phyloP scores from a whole-genome alignment of 2,888 invertebrate genomes.

The Drosophila ezoana region DNA sequence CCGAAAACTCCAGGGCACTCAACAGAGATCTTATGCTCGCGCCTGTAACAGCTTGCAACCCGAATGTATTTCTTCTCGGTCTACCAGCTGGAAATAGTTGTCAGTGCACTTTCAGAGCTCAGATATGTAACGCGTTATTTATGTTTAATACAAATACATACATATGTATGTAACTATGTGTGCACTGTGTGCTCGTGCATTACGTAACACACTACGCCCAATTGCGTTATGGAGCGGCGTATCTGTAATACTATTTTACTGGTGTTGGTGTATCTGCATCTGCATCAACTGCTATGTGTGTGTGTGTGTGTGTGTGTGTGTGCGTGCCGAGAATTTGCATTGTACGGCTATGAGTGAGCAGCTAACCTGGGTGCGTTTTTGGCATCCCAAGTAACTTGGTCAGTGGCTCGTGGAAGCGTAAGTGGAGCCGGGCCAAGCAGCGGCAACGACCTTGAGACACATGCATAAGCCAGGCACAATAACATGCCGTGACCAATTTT shows the following conservation, averaged over 20 bases:
- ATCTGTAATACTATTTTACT: constrained; percentile 19
- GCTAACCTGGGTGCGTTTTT: constrained; percentile 50
- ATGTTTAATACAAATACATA: constrained; percentile 35
- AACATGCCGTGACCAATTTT: constrained; percentile 62
- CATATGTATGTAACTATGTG: constrained; percentile 13
- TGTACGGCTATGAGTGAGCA: constrained; percentile 4
- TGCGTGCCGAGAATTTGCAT: constrained; percentile 64
- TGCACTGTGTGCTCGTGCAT: constrained; percentile 39
- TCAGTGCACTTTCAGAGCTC: constrained; percentile 73
- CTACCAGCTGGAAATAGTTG: constrained; percentile 67
- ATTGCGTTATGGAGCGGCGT: constrained; percentile 59
- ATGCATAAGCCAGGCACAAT: constrained; percentile 43
- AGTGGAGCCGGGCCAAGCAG: constrained; percentile 27
- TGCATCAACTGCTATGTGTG: constrained; percentile 12
- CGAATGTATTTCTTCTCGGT: constrained; percentile 20
- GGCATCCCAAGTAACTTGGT: constrained; percentile 52
- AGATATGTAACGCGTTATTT: constrained; percentile 73
- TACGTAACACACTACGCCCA: constrained; percentile 73
- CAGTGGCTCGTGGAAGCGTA: constrained; percentile 31
- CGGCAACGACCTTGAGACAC: constrained; percentile 65
- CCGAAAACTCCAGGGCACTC: constrained; percentile 7
- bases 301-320: constrained; percentile 13
- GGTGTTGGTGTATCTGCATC: constrained; percentile 27
- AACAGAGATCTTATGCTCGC: constrained; percentile 12
- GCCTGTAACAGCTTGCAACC: constrained; percentile 17